These are phyloP conservation scores for Hassar affinis DNA, from an alignment of 2,113 vertebrate species.

Conservation along the genomic window DNA sequence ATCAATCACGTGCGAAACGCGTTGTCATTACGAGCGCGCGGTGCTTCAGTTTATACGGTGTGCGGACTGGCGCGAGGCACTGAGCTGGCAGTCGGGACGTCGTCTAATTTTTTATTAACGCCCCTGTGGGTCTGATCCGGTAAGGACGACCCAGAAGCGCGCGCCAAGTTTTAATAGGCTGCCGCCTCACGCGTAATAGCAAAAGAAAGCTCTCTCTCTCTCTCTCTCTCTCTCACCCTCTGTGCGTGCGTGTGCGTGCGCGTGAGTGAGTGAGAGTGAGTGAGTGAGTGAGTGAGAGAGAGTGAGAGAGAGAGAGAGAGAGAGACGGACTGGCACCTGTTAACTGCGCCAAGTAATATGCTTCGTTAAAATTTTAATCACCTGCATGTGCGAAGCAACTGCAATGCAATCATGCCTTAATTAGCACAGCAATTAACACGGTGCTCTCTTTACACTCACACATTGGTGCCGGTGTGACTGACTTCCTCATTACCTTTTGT, in stretches of 20 bases:
- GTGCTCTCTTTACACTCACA: conserved; percentile 82
- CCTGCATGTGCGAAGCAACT: conserved; percentile 99
- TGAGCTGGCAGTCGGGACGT: conserved; percentile 65
- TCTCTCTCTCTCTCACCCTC: neutral
- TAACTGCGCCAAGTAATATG: conserved; percentile 99
- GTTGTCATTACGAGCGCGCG: conserved; percentile 72
- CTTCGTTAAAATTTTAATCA: conserved; percentile 99
- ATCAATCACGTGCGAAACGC: conserved; percentile 83
- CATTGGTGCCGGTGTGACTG: conserved; percentile 81
- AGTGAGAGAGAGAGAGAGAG: neutral
- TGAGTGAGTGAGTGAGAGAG: neutral
- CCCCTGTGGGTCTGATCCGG: conserved; percentile 69
- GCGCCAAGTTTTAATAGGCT: conserved; percentile 73
- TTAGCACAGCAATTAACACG: conserved; percentile 99
- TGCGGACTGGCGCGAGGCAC: conserved; percentile 62
- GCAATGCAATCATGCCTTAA: conserved; percentile 99
- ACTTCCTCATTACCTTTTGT: conserved; percentile 80
- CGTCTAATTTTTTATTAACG: conserved; percentile 76
- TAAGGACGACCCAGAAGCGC: conserved; percentile 69
- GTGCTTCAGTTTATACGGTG: conserved; percentile 35
- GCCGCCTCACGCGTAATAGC: conserved; percentile 67
- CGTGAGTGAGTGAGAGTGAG: neutral
- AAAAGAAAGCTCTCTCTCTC: neutral
- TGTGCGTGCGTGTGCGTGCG: no score
- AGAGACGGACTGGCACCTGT: conserved; percentile 78